Base-by-base conservation (phyloP, 2,113 vertebrate genomes). In the Syrmaticus mikado region DNA sequence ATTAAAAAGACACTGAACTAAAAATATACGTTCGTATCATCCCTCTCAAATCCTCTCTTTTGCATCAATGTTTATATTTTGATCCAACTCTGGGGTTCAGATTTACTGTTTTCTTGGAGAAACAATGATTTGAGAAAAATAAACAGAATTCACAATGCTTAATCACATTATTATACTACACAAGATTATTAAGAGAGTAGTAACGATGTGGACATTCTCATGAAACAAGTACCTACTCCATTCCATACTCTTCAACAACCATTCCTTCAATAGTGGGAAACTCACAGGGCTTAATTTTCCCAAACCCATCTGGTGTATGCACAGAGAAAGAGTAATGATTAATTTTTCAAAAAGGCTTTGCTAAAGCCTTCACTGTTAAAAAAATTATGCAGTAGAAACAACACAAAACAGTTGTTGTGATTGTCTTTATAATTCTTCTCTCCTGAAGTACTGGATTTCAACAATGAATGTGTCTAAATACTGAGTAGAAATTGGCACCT, bases 331-430 rank as follows among this genome's bases (percentile, higher is more conserved):
- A 90, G 43, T 22, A 80, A 38, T 19, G 57, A 93, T 90, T 86
- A 72, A 67, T 90, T 94, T 86, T 95, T 95, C 41, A 60, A 86
- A 93, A 93, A 88, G 80, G n/a, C 48, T 92, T 92, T 92, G 48
- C 90, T 84, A 81, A 72, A 92, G 15, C 25, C 11, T 84, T 96
- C 80, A 61, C 40, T 68, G 38, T 67, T 88, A 27, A 70, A 92
- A 95, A 94, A 93, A 93, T 68, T 78, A 90, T 61, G 28, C 57
- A 79, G 43, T 32, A 53, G 43, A 41, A 94, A 90, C 83, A 94
- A 94, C 0, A 1, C 30, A 68, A 86, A 90, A 65, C 40, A 6
- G 67, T 84, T 3, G 1, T 40, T 82, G 32, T 32, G 92, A 22
- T 64, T 74, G 50, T 86, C 40, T 86, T 55, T 75, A 10, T 30